Evolutionary conservation across 2,797 vertebrate species (phyloP), one percentile per base, ranked within the genome.

Genomic region (Taeniopygia guttata): DNA sequence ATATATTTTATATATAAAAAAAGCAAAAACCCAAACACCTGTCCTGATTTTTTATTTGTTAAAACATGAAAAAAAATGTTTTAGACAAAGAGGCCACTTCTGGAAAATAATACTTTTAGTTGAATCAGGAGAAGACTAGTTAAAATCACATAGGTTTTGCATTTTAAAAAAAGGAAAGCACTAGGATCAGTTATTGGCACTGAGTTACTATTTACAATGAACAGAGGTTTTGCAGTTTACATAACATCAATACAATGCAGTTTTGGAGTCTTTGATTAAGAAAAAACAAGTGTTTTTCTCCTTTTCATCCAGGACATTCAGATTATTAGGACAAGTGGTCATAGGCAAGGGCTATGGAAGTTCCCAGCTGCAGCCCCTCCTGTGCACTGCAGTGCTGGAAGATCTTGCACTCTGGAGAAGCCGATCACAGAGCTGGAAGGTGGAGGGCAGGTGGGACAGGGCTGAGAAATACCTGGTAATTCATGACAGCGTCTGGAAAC

Each of bases 1-100:
- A 98, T 97, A 97, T 97, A 97, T 96, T 97, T 94, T 96, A 97
- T 97, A 97, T 97, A 97, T 97, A 97, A 97, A 97, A 96, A 97
- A 98, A 40, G 95, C 78, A 86, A 97, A 97, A 97, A 97, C 93
- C 38, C 96, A 95, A 97, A 98, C 97, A 98, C 96, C 97, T 97
- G 97, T 98, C 97, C 97, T 97, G 97, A 97, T 97, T 96, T 96
- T 84, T 72, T 48, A 97, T 98, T 97, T 97, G 97, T 98, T 98
- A 98, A 98, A 97, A 98, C 97, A 96, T 98, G 97, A 97, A 98
- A 98, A 98, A 98, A 98, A 98, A 97, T 63, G 96, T 97, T 98
- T 98, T 98, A 98, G 98, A 98, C 97, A 98, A 98, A 98, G 98
- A 98, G 98, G 98, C 98, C 98, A 98, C 97, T 98, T 98, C 96